phyloP scores from a whole-genome alignment of 23 tunicate genomes.

The Aplidium turbinatum region DNA sequence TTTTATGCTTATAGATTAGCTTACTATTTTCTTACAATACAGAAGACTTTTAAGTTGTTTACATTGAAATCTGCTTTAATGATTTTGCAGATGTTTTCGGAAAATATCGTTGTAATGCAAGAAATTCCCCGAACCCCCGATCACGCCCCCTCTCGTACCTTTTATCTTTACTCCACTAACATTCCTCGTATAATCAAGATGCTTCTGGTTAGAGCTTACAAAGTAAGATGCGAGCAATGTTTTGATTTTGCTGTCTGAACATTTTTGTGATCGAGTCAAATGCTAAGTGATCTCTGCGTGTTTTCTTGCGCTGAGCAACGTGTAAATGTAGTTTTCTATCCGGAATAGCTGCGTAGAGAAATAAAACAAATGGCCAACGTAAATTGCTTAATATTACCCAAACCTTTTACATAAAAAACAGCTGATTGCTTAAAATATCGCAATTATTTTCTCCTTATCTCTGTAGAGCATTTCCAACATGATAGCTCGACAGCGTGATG shows the following conservation, averaged over 20 bases:
- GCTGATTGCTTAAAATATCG: too few species aligned
- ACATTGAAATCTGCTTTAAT: too few species aligned
- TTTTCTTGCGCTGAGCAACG: too few species aligned
- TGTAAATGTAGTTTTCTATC: neutral
- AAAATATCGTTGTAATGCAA: conserved; percentile 76
- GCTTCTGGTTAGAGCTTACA: conserved; percentile 44
- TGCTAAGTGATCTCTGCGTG: too few species aligned
- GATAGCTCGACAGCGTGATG: conserved; percentile 36
- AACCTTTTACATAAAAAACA: too few species aligned
- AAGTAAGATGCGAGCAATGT: neutral
- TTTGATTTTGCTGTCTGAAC: neutral
- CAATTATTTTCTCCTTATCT: too few species aligned
- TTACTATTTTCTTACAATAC: too few species aligned
- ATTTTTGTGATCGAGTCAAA: too few species aligned
- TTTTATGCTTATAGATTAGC: too few species aligned
- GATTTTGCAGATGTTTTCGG: conserved; percentile 57
- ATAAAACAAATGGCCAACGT: neutral
- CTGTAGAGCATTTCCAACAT: conserved; percentile 42
- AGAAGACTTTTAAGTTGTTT: too few species aligned
- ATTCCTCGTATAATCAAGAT: conserved; percentile 37
- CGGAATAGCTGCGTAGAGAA: neutral
- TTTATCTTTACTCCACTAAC: conserved; percentile 61
- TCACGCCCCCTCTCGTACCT: conserved; percentile 89
- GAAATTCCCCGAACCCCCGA: conserved; percentile 82
- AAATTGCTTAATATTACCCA: too few species aligned